Conservation (phyloP, 2,113 vertebrate genomes). For the Dasyornis broadbenti region DNA sequence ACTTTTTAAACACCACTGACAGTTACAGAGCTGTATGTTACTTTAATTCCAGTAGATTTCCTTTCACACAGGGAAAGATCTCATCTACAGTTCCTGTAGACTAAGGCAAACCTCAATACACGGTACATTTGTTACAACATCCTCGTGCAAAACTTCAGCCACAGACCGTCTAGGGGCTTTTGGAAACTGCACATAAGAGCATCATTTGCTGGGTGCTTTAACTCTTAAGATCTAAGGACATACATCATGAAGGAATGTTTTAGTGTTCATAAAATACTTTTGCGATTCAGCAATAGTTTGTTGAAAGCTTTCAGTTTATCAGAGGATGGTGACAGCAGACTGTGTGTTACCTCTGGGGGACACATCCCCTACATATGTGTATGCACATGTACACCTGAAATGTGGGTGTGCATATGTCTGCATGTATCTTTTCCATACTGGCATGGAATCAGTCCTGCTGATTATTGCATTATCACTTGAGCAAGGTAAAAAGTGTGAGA, state of each 20-base stretch:
- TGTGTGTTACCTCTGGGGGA: neutral
- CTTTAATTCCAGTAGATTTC: neutral
- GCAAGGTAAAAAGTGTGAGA: neutral
- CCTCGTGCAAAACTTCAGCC: neutral
- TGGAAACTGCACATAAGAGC: neutral
- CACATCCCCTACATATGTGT: neutral
- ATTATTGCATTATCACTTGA: neutral
- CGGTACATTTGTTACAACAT: neutral
- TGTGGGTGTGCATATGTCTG: fast-evolving
- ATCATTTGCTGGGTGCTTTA: neutral
- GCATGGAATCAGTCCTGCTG: neutral
- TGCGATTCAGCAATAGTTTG: neutral
- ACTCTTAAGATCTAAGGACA: neutral
- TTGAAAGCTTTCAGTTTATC: neutral
- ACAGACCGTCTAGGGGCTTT: neutral
- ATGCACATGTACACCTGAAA: neutral
- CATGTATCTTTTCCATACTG: neutral
- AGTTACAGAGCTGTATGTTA: neutral
- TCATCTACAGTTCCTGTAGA: neutral
- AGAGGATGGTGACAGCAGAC: neutral
- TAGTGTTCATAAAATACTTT: neutral
- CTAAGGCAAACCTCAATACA: neutral
- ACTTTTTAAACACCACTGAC: neutral
- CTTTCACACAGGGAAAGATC: neutral
- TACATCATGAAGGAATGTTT: neutral